Evolutionary conservation across 2,888 invertebrate genomes (phyloP), one percentile per base, ranked within the genome.

Genomic region (Melanchra persicariae): DNA sequence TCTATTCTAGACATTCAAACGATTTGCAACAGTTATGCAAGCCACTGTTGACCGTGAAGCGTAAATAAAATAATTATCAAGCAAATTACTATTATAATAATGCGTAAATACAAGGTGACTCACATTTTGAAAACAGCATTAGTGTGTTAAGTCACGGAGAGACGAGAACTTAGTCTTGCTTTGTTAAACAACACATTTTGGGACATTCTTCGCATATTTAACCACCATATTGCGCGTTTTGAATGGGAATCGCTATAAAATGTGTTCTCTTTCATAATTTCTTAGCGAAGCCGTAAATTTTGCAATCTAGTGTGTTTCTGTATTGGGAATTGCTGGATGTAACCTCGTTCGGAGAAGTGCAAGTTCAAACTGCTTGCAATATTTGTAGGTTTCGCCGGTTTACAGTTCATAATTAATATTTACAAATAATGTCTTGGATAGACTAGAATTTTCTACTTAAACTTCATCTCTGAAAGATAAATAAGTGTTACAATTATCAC

Each of bases 31-130:
- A 70, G 59, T 62, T 72, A 65, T 75, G 68, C 62, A 63, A 62
- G 37, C 57, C 10, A 52, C 45, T 30, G 55, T 52, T 75, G 49
- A 64, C 77, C 80, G 76, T 72, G 80, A 80, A 80, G 72, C 81
- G 70, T 80, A 69, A 63, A 77, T 74, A 80, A 82, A 79, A 63
- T 65, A 64, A 76, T 70, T 77, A 77, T 74, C 43, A 72, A 70
- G 77, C 74, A 77, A 77, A 77, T 74, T 65, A 78, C 47, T 73
- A 60, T 37, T 64, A 59, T 62, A 66, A 64, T 66, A 63, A 66
- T 82, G 78, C 55, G 67, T 76, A 57, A 69, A 72, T 73, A 58
- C 63, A 74, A 77, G 54, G 67, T 58, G 58, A 75, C 43, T 78
- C 64, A 61, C 37, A 65, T 67, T 75, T 73, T 62, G 24, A 45